Evolutionary conservation across 2,797 vertebrate species (phyloP).

Genomic region (Ceyx erithaca): DNA sequence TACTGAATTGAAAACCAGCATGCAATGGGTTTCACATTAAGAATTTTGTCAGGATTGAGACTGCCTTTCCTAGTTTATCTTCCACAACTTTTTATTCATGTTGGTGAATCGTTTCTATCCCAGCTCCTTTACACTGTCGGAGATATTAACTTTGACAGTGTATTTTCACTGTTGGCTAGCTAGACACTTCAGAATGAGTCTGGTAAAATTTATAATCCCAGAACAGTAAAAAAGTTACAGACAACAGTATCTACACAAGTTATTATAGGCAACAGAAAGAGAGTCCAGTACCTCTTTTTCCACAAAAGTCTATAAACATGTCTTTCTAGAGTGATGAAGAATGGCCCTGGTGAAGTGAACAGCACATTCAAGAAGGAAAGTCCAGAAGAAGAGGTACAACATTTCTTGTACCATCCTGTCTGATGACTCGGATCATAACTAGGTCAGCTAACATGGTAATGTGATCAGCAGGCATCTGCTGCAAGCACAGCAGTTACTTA

Average conservation of each 20-base stretch:
- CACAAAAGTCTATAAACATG: not conserved
- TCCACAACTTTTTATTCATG: not conserved
- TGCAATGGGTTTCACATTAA: not conserved
- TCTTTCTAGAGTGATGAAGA: not conserved
- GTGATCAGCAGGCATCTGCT: not conserved
- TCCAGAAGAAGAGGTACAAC: not conserved
- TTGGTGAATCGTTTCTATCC: not conserved
- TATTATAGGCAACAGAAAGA: not conserved
- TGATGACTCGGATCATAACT: not conserved
- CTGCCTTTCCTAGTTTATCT: not conserved
- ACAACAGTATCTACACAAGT: not conserved
- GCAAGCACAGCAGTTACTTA: not conserved
- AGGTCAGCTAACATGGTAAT: conserved; percentile 6
- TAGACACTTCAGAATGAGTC: not conserved
- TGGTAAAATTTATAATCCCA: not conserved
- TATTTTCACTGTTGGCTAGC: not conserved
- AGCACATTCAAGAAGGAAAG: not conserved
- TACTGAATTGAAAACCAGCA: not conserved
- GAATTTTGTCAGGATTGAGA: not conserved
- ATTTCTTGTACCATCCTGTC: not conserved
- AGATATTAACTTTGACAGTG: not conserved
- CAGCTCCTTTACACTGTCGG: not conserved
- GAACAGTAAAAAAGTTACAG: not conserved
- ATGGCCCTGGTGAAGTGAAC: not conserved
- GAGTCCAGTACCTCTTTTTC: rapidly evolving